These are phyloP conservation scores for Caenorhabditis afra DNA, from an alignment of 2,888 invertebrate species.

Conservation along the genomic window DNA sequence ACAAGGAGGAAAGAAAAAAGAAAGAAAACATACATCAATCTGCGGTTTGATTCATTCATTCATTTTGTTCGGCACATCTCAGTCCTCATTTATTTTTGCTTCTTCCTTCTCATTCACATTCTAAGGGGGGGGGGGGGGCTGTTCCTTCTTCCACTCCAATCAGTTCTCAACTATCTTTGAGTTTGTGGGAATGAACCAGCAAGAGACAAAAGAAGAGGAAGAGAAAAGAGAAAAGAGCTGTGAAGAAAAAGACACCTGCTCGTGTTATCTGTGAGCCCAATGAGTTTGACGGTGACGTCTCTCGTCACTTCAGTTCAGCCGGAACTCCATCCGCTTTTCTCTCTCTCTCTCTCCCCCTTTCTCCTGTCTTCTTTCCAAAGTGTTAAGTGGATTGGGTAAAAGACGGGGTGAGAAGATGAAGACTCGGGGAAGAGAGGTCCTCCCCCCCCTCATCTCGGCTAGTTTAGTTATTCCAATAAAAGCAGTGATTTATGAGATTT, in stretches of 20 bases:
- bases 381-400: constrained; percentile 49
- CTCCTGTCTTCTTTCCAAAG: constrained; percentile 18
- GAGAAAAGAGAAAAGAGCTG: too few species aligned
- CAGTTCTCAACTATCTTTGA: neutral
- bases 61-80: too few species aligned
- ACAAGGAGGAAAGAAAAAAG: neutral
- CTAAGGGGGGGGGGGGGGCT: too few species aligned
- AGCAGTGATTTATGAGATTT: constrained; percentile 55
- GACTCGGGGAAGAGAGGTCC: neutral
- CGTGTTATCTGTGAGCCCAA: constrained; percentile 28
- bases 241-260: constrained; percentile 44
- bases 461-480: constrained; percentile 56
- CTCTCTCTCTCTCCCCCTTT: neutral
- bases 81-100: too few species aligned
- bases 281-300: constrained; percentile 26
- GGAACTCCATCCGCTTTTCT: constrained; percentile 9
- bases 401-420: constrained; percentile 12
- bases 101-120: too few species aligned
- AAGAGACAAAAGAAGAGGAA: constrained; percentile 9
- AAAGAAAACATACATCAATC: constrained; percentile 24
- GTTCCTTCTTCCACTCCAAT: constrained; percentile 6
- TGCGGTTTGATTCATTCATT: constrained; percentile 29
- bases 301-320: neutral
- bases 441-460: neutral
- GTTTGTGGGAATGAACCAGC: constrained; percentile 2